These are phyloP conservation scores for Arothron firmamentum DNA, from an alignment of 2,113 vertebrate species.

Conservation along the genomic window DNA sequence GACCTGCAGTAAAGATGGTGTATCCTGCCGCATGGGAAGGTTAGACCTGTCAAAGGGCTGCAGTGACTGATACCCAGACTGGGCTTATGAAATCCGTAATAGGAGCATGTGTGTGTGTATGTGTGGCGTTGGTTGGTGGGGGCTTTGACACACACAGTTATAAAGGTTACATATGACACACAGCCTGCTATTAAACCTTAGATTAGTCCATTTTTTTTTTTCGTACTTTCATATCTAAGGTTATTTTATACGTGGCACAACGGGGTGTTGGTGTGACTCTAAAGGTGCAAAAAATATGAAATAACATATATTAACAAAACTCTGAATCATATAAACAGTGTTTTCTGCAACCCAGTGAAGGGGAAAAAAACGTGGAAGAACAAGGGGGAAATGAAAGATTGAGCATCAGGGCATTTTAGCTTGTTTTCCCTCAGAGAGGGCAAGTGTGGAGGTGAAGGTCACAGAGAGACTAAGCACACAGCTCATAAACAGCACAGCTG, in stretches of 20 bases:
- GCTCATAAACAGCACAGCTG: constrained; percentile 74
- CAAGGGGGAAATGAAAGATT: constrained; percentile 68
- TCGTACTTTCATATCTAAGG: constrained; percentile 76
- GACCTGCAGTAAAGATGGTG: constrained; percentile 93
- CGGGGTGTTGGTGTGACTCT: constrained; percentile 78
- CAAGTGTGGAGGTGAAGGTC: constrained; percentile 75
- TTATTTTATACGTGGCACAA: constrained; percentile 80
- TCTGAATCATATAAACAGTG: constrained; percentile 53
- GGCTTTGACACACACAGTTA: constrained; percentile 87
- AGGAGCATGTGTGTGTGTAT: constrained; percentile 61
- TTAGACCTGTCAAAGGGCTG: constrained; percentile 93
- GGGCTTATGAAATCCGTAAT: constrained; percentile 96
- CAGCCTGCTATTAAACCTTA: constrained; percentile 84
- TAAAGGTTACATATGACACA: constrained; percentile 95
- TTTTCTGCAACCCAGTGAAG: constrained; percentile 29
- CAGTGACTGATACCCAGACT: constrained; percentile 89
- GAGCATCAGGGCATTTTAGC: constrained; percentile 65
- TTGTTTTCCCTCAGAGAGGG: constrained; percentile 71
- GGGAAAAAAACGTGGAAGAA: constrained; percentile 38
- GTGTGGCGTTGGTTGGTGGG: neutral
- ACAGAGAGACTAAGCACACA: constrained; percentile 71
- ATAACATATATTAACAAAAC: constrained; percentile 49
- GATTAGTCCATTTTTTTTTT: constrained; percentile 83
- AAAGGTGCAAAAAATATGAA: constrained; percentile 67
- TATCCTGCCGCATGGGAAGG: constrained; percentile 96